phyloP scores from a whole-genome alignment of 2,113 vertebrate genomes.

The Petroica traversi region DNA sequence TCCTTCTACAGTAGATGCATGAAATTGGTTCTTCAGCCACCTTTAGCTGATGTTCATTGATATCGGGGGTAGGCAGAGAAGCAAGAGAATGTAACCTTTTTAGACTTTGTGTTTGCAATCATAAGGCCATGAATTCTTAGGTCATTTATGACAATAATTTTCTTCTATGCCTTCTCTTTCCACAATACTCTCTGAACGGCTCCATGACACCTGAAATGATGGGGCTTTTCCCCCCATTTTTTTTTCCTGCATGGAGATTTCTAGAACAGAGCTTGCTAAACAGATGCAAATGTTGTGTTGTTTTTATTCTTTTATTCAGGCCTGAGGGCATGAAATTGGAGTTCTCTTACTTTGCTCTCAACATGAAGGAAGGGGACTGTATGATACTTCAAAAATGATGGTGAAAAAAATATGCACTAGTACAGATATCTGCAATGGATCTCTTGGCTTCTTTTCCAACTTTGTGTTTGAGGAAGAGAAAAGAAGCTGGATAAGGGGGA shows the following conservation, averaged over 20 bases:
- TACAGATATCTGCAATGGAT: slow-evolving; percentile 2
- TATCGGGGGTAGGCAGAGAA: slow-evolving; percentile 77
- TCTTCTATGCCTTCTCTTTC: slow-evolving; percentile 51
- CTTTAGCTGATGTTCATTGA: slow-evolving; percentile 94
- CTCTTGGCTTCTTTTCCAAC: slow-evolving; percentile 37
- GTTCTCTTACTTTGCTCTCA: slow-evolving; percentile 71
- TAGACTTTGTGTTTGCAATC: slow-evolving; percentile 73
- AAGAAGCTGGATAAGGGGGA: not conserved
- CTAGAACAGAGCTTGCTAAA: slow-evolving; percentile 71
- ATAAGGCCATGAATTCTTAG: slow-evolving; percentile 64
- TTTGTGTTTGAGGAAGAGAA: not conserved
- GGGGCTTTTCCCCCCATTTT: not conserved
- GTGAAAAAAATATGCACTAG: slow-evolving; percentile 44
- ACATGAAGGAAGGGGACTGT: slow-evolving; percentile 66
- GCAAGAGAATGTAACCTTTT: slow-evolving; percentile 86
- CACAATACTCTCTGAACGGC: slow-evolving; percentile 19
- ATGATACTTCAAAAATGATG: slow-evolving; percentile 58
- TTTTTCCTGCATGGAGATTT: slow-evolving; percentile 44
- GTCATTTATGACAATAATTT: slow-evolving; percentile 73
- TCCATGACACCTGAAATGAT: slow-evolving; percentile 60
- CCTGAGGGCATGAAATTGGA: slow-evolving; percentile 71
- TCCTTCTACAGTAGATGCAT: slow-evolving; percentile 98
- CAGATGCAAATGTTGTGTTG: slow-evolving; percentile 79
- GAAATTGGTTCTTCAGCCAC: slow-evolving; percentile 99
- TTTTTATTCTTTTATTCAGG: slow-evolving; percentile 76